phyloP scores from a whole-genome alignment of 2,113 vertebrate genomes.

The Beaufortia kweichowensis region DNA sequence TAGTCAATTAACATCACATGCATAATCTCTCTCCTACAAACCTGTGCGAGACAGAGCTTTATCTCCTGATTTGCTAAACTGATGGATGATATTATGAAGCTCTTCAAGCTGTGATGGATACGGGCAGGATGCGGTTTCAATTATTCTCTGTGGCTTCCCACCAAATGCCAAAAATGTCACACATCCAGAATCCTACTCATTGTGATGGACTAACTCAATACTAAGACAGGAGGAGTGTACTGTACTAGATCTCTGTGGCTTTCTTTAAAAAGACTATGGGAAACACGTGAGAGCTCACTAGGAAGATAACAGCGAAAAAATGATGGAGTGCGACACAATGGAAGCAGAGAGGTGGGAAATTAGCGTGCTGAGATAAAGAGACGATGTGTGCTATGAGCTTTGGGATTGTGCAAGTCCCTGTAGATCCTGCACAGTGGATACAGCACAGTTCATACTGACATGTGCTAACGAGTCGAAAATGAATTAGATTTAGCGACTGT shows the following conservation, averaged over 20 bases:
- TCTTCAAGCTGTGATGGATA: not conserved
- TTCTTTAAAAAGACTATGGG: conserved; percentile 2
- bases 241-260: not conserved
- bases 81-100: conserved; percentile 14
- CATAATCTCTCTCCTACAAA: not conserved
- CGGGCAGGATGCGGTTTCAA: not conserved
- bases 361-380: conserved; percentile 6
- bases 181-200: not conserved
- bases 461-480: conserved; percentile 16
- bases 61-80: not conserved
- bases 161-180: not conserved
- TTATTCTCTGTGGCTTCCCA: not conserved
- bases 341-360: conserved; percentile 10
- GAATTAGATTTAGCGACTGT: conserved; percentile 15
- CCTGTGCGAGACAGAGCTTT: not conserved
- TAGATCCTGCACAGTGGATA: not conserved
- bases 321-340: not conserved
- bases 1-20: not conserved
- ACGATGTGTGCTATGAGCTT: not conserved
- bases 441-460: conserved; percentile 4
- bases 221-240: not conserved
- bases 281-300: not conserved
- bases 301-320: not conserved
- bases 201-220: not conserved
- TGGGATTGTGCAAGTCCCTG: not conserved